phyloP scores from a whole-genome alignment of 2,797 vertebrate species.

The Melanotaenia nigrans region DNA sequence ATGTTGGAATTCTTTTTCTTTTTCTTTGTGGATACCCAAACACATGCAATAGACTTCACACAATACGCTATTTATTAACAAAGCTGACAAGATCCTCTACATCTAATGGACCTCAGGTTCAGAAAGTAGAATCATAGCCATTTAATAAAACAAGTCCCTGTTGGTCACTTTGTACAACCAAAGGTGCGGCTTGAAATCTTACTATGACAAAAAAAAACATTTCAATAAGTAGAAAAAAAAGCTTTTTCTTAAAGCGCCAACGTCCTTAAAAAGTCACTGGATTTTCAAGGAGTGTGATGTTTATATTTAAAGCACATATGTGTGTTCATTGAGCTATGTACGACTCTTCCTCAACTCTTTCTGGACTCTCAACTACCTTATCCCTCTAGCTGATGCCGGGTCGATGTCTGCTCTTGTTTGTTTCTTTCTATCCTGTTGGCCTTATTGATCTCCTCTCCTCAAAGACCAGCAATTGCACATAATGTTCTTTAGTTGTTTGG shows the following conservation, averaged over 20 bases:
- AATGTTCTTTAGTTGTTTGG: slow-evolving; percentile 16
- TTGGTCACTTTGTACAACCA: slow-evolving; percentile 11
- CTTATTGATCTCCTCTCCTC: slow-evolving; percentile 11
- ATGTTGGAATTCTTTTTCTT: not conserved
- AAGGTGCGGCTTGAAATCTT: not conserved
- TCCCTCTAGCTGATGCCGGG: slow-evolving; percentile 45
- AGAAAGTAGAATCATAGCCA: slow-evolving; percentile 27
- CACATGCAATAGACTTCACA: too few species aligned
- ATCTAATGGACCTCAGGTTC: slow-evolving; percentile 3
- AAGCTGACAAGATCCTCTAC: not conserved
- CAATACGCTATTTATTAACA: too few species aligned
- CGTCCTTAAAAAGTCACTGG: slow-evolving; percentile 41
- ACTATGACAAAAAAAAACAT: not conserved
- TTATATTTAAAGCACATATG: slow-evolving; percentile 40
- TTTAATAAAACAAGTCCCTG: slow-evolving; percentile 6
- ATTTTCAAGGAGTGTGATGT: slow-evolving; percentile 58
- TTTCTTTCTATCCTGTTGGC: slow-evolving; percentile 43
- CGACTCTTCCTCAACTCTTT: slow-evolving; percentile 38
- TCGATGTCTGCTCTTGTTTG: slow-evolving; percentile 45
- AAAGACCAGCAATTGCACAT: slow-evolving; percentile 16
- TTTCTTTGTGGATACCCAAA: not conserved
- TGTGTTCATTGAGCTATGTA: slow-evolving; percentile 64
- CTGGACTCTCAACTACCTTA: slow-evolving; percentile 41
- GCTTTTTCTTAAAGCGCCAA: slow-evolving; percentile 13
- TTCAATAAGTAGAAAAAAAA: not conserved